Base-by-base conservation (phyloP, 2,888 invertebrate species). In the Pemphredon lugubris region DNA sequence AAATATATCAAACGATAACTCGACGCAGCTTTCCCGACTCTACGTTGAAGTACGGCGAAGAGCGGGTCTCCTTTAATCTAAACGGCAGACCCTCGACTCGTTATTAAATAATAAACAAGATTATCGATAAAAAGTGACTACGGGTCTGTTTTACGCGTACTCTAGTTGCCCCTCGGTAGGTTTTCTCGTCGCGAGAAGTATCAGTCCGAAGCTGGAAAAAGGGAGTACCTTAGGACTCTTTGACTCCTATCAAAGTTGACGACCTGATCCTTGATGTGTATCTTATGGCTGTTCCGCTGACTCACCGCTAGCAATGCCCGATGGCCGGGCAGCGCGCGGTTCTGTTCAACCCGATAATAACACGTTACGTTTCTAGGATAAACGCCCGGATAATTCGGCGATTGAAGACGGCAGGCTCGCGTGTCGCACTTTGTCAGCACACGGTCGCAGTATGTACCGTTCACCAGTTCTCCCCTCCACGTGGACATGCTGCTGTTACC, bases 361-460 rank as follows among this genome's bases (percentile, higher is more conserved):
- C 96, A 96, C 80, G 95, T 95, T 72, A 96, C 94, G 90, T 96
- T 96, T 68, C 96, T 91, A 3, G 96, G 96, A 90, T 97, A 97
- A 77, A 96, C 94, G 55, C 97, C 97, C 9, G 96, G 96, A 90
- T 95, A 97, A 92, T 97, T 97, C 9, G 97, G 97, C 20, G 96
- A 96, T 90, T 96, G 95, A 70, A 96, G 93, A 73, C 95, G 93
- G 90, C 95, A 95, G 45, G 91, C 90, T 51, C 91, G 89, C 67
- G 93, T 92, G 89, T 94, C 94, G 89, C 96, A 96, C 88, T 94
- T 94, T 85, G 94, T 95, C 83, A 96, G 92, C 82, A 95, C 92
- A 84, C 95, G 93, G 91, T 96, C 95, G 90, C 96, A 96, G 89
- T 95, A 95, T 73, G 94, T 94, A 75, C 94, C 95, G 14, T 93